phyloP scores from a whole-genome alignment of 2,113 vertebrate species.

The Brevimyrus niger region DNA sequence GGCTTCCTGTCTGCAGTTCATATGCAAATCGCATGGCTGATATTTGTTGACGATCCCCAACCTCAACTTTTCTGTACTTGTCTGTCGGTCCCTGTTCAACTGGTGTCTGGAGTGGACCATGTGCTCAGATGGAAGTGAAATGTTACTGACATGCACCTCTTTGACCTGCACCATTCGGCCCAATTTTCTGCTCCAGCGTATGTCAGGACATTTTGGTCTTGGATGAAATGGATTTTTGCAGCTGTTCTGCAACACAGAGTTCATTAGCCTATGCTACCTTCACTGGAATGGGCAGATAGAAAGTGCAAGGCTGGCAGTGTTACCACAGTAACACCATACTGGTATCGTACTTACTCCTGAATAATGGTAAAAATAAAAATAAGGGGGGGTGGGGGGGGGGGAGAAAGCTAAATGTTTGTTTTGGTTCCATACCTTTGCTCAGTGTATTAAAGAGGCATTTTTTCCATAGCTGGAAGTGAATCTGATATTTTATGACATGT shows the following conservation, averaged over 20 bases:
- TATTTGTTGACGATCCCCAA: not conserved
- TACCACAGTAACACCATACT: not conserved
- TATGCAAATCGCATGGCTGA: not conserved
- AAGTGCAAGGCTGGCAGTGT: not conserved
- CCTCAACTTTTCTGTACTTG: not conserved
- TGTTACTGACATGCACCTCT: not conserved
- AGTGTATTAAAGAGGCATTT: not conserved
- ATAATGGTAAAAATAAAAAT: not conserved
- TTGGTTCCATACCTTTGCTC: not conserved
- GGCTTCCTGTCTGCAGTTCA: not conserved
- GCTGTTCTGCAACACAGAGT: not conserved
- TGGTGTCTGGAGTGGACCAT: constrained; percentile 5
- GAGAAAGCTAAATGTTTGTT: not conserved
- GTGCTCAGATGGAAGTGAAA: not conserved
- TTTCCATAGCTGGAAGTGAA: not conserved
- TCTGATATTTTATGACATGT: not conserved
- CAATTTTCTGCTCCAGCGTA: not conserved
- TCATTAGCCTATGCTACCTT: not conserved
- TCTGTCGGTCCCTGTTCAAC: not conserved
- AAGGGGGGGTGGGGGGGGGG: not conserved
- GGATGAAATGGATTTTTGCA: not conserved
- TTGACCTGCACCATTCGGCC: not conserved
- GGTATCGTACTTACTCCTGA: not conserved
- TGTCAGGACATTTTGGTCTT: not conserved
- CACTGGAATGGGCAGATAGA: not conserved